Evolutionary conservation across 2,888 invertebrate genomes (phyloP), one percentile per base, ranked within the genome.

Genomic region (Lottia scabra): DNA sequence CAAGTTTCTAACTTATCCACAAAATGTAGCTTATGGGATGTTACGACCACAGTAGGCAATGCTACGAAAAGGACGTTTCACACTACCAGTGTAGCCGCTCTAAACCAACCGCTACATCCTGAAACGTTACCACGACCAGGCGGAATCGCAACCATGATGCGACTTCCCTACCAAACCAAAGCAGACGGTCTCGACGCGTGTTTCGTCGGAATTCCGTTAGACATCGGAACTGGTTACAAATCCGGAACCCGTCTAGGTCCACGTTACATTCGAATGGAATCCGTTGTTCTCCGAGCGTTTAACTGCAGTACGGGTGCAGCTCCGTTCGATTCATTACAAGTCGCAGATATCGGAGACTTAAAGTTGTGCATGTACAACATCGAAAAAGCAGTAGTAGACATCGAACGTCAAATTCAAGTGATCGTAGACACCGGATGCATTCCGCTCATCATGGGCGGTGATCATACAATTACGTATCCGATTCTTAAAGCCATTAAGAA

Each of bases 391-490:
- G 82, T 83, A 63, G 76, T 81, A 13, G 84, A 87, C 64, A 88
- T 88, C 65, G 76, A 77, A 43, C 73, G 78, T 23, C 78, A 80
- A n/a, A 84, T 82, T 68, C 43, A 67, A 1, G 75, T 78, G 27
- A 74, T 87, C 12, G 70, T 88, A 4, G 44, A 68, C 12, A 77
- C 80, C 74, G 85, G 84, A 2, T 88, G 88, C 72, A 83, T 79
- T 46, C 85, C 88, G 0, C 73, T 89, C 43, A 81, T 87, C 0
- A 77, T 89, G 72, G 89, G 89, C 2, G 89, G 89, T 2, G 89
- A 89, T 72, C 89, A 89, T 73, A 88, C 88, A 16, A 82, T 89
- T 67, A 86, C 87, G 0, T 88, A 88, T 71, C 89, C 89, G 0
- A 87, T 89, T 26, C 81, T 89, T 6, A 85, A 87, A 75, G 88